Base-by-base conservation (phyloP, 2,888 invertebrate genomes). In the Tupiocoris notatus region DNA sequence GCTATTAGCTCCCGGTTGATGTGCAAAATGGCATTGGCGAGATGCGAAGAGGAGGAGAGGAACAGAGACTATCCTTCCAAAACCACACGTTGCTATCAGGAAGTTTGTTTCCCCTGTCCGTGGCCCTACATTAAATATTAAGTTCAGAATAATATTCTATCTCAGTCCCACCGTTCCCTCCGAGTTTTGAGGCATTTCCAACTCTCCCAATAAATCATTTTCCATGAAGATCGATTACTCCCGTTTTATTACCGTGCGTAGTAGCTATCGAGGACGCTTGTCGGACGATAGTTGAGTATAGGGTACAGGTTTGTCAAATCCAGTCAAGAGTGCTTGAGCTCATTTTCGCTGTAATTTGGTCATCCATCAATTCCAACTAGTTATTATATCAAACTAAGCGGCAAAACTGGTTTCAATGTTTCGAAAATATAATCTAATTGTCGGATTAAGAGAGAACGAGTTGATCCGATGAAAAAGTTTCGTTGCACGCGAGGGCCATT, bases 71-170 rank as follows among this genome's bases (percentile, higher is more conserved):
- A 58, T 70, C 70, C 39, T 39, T 12, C 70, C 70, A 39, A 67
- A 70, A 70, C 70, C 70, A 59, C 61, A 59, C 59, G 70, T 70
- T 70, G 70, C 59, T 70, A 70, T 70, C 70, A 70, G 70, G 61
- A 67, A 70, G 70, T 70, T 70, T 70, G 70, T 70, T 67, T 39
- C 58, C 70, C 70, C 70, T 70, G 56, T 59, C 39, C 70, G 70
- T 70, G 70, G 70, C 70, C 61, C 70, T 61, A 70, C 70, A 70
- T 70, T 70, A 70, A 70, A 70, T 70, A 70, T 70, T 70, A 70
- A 70, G 70, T 70, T 70, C 70, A 25, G 61, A 70, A 70, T 70
- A 70, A 59, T 70, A 70, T 70, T 70, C 70, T 70, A 70, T 70
- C 70, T 61, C 61, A 18, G 59, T 22, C 58, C 56, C 22, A 2